A percentile compares a stretch with the other conserved stretches of the same genome.
phyloP scores from a whole-genome alignment of 2,797 vertebrate species.

The Hozukius guyotensis region DNA sequence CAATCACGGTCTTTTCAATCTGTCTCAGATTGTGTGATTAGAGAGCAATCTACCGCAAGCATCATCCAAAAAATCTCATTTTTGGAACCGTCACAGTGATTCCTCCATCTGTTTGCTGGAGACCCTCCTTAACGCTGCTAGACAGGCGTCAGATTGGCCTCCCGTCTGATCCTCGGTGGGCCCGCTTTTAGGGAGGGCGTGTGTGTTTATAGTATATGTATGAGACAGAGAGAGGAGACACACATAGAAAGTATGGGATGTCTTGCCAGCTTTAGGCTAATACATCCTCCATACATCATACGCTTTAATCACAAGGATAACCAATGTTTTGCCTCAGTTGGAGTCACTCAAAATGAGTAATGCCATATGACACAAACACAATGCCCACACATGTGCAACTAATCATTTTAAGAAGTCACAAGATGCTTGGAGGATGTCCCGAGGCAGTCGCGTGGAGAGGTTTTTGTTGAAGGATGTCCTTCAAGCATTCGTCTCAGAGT shows the following conservation, averaged over 20 bases:
- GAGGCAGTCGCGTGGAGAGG: neutral
- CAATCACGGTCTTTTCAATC: slow-evolving; percentile 54
- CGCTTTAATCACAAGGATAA: slow-evolving; percentile 34
- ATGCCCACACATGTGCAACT: slow-evolving; percentile 7
- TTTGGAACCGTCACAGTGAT: slow-evolving; percentile 46
- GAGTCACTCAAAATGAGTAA: slow-evolving; percentile 28
- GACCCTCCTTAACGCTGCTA: slow-evolving; percentile 39
- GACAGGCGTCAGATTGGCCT: slow-evolving; percentile 50
- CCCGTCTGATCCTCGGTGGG: slow-evolving; percentile 7
- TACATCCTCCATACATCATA: neutral
- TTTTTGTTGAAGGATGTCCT: slow-evolving; percentile 6
- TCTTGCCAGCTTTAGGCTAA: slow-evolving; percentile 14
- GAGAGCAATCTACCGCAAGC: slow-evolving; percentile 31
- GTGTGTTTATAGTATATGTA: slow-evolving; percentile 12
- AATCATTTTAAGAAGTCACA: slow-evolving; percentile 25
- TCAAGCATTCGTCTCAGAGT: neutral
- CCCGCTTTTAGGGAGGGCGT: neutral
- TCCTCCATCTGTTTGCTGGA: slow-evolving; percentile 53
- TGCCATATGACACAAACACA: slow-evolving; percentile 13
- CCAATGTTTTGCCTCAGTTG: neutral
- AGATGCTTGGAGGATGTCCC: neutral
- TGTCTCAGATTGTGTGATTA: slow-evolving; percentile 63
- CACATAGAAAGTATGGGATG: slow-evolving; percentile 5
- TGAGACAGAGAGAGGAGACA: neutral
- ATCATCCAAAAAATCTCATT: slow-evolving; percentile 45